Conservation (phyloP, 2,888 invertebrate genomes). For the Rhagophthalmus giganteus region DNA sequence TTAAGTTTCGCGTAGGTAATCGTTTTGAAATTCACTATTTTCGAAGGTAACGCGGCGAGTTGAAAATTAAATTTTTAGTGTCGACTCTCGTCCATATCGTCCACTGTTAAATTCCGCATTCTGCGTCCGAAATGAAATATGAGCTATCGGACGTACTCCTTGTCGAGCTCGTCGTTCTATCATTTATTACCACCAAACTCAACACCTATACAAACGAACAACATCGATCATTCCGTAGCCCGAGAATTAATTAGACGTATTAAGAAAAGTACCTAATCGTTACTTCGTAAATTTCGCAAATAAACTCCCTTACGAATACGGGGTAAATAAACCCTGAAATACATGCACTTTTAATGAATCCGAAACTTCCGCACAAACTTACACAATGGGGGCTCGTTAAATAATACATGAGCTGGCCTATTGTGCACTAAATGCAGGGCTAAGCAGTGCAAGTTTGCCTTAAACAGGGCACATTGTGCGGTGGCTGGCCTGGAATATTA, state of each 20-base stretch:
- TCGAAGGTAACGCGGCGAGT: no score
- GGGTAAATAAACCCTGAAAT: slow-evolving; percentile 25
- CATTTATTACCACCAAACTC: background rate
- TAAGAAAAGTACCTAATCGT: background rate
- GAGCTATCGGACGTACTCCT: no score
- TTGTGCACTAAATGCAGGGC: slow-evolving; percentile 43
- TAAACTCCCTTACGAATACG: background rate
- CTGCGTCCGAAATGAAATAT: no score
- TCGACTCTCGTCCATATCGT: no score
- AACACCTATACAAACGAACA: background rate
- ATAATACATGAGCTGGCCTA: slow-evolving; percentile 46
- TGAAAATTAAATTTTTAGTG: no score
- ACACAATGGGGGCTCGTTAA: slow-evolving; percentile 42
- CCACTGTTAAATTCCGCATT: no score
- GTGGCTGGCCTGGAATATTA: slow-evolving; percentile 28
- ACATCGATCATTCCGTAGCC: background rate
- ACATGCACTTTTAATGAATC: slow-evolving; percentile 31
- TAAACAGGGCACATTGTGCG: slow-evolving; percentile 26
- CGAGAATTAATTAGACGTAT: no score
- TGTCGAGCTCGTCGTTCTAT: no score
- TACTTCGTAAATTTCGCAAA: background rate
- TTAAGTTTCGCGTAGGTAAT: no score
- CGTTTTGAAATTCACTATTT: background rate
- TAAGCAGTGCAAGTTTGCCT: slow-evolving; percentile 36
- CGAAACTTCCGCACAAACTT: slow-evolving; percentile 36